Percentiles rank a stretch among this genome's conserved stretches.
Evolutionary conservation across 2,888 invertebrate species (phyloP).

Genomic region (Sinotaia quadrata): DNA sequence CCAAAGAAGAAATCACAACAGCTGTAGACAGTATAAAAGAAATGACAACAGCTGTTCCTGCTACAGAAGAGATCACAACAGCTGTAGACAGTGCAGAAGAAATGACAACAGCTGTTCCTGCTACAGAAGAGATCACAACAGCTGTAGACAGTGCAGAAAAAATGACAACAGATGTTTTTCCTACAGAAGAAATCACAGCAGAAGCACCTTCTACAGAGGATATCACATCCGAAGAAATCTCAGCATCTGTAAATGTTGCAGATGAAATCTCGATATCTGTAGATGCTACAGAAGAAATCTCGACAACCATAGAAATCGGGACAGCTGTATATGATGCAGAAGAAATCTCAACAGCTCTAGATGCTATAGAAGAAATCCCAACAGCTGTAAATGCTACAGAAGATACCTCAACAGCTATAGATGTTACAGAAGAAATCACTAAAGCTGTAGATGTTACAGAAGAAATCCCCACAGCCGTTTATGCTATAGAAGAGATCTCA

Average conservation of each 20-base stretch:
- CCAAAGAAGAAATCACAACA: background rate
- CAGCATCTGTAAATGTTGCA: background rate
- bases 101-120: background rate
- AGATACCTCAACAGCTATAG: no score
- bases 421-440: background rate
- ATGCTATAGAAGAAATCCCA: background rate
- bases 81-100: slow-evolving; percentile 6
- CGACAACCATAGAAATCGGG: background rate
- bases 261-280: background rate
- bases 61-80: background rate
- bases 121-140: background rate
- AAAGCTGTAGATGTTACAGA: background rate
- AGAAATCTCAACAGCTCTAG: background rate
- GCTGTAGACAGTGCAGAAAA: background rate
- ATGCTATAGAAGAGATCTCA: background rate
- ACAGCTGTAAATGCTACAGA: background rate
- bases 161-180: background rate
- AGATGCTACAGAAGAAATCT: background rate
- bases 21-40: background rate
- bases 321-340: background rate
- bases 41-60: background rate
- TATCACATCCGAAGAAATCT: background rate
- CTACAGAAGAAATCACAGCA: background rate
- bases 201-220: background rate
- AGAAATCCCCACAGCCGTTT: background rate